A percentile compares a stretch with the other conserved stretches of the same genome.
These are phyloP conservation scores for Orcinus orca DNA, from an alignment of 2,113 vertebrate species.

Conservation along the genomic window DNA sequence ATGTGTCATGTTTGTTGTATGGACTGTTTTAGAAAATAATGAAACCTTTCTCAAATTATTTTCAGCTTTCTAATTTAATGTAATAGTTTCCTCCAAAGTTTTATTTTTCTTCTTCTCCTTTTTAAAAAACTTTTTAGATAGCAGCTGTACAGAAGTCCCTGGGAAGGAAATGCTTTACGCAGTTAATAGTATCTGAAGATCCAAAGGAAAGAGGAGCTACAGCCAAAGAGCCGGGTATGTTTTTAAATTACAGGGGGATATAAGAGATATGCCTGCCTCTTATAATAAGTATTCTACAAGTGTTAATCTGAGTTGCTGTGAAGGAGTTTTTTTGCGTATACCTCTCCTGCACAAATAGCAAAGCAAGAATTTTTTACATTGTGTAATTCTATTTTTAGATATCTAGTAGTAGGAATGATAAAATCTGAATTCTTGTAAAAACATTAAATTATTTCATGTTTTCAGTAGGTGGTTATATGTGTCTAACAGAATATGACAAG, in stretches of 20 bases:
- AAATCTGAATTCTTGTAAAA: constrained; percentile 44
- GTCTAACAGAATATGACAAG: constrained; percentile 4
- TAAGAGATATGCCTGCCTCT: neutral
- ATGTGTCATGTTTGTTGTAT: neutral
- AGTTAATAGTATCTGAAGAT: constrained; percentile 58
- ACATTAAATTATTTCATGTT: neutral
- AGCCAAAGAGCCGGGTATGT: constrained; percentile 73
- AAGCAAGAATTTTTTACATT: neutral
- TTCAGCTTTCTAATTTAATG: constrained; percentile 46
- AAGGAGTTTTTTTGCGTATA: neutral
- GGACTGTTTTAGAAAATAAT: constrained; percentile 13
- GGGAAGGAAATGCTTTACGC: constrained; percentile 62
- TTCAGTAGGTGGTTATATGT: neutral
- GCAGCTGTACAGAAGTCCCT: constrained; percentile 72
- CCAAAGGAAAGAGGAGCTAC: constrained; percentile 76
- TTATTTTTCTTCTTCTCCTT: neutral
- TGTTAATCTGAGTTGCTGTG: constrained; percentile 38
- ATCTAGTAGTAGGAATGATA: neutral
- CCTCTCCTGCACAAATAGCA: constrained; percentile 1
- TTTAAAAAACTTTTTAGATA: constrained; percentile 81
- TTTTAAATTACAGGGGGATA: neutral
- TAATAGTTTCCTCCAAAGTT: constrained; percentile 43
- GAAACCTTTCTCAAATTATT: constrained; percentile 45
- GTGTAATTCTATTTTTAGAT: constrained; percentile 28
- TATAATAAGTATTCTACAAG: neutral